Percentiles rank a stretch among this genome's conserved stretches.
Conservation (phyloP, 2,113 vertebrate genomes). For the Cygnus atratus region DNA sequence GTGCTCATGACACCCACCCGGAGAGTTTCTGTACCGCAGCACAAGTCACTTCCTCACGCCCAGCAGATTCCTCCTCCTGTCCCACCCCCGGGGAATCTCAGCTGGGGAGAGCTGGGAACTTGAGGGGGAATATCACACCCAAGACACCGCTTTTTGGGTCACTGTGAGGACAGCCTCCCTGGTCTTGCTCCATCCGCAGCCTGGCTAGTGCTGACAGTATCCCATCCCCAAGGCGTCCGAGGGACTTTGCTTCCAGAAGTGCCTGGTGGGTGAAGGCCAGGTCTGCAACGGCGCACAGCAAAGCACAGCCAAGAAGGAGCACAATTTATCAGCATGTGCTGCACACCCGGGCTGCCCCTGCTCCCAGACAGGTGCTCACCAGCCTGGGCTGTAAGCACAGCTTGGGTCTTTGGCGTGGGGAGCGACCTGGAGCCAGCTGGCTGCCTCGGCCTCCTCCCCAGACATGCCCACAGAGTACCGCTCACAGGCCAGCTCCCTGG, state of each 20-base stretch:
- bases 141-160: neutral
- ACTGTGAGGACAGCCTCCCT: neutral
- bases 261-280: neutral
- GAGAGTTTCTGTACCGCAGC: conserved; percentile 52
- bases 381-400: neutral
- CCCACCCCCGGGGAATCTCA: neutral
- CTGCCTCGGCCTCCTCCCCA: neutral
- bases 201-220: neutral
- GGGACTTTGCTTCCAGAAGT: neutral
- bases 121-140: neutral
- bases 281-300: neutral
- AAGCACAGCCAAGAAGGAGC: rapidly evolving
- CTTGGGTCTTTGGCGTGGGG: neutral
- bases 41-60: conserved; percentile 57
- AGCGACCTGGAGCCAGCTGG: neutral
- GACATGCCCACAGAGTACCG: neutral
- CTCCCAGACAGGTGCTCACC: neutral
- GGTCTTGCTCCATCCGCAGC: neutral
- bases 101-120: neutral
- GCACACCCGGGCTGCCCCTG: neutral
- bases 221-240: neutral
- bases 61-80: conserved; percentile 34
- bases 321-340: rapidly evolving
- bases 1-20: conserved; percentile 63
- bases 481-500: neutral